Evolutionary conservation across 2,113 vertebrate species (phyloP), one percentile per base, ranked within the genome.

Genomic region (Phylloscopus whistleri): DNA sequence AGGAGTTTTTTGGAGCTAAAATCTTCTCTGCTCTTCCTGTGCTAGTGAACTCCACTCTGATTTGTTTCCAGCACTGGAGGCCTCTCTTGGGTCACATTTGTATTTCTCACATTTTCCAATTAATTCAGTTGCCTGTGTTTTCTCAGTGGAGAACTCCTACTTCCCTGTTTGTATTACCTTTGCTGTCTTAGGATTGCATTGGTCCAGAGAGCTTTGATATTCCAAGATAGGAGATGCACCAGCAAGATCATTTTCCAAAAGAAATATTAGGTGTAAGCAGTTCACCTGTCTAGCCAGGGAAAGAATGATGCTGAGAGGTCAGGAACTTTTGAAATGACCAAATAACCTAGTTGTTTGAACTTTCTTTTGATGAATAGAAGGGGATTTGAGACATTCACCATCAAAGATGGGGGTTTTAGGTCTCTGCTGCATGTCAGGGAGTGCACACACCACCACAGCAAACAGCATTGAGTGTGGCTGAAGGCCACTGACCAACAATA

Each of bases 51-150:
- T 95, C 48, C 26, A 9, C 23, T 92, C 82, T 88, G 55, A 67
- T 92, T 90, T 73, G 18, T 90, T 95, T 88, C 51, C 28, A 52
- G 1, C 58, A 43, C 78, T 82, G 58, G 63, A 89, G 69, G 63
- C 74, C 86, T 90, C 89, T 94, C 87, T 67, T 72, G 85, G 68
- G 88, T 90, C 88, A 60, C 64, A 27, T 94, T 84, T 90, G 11
- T 91, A 55, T 89, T 91, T 97, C 60, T 94, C 72, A 87, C 63
- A 75, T 93, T 63, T 86, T 93, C 73, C 83, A 95, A 81, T 95
- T 96, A 96, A 96, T 96, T 92, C 88, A 79, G 52, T 87, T 93
- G 82, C 79, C 37, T 67, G 37, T 93, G 75, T 93, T 94, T 96
- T 90, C 90, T 96, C 90, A 68, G 68, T 0, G 39, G 94, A 95